A percentile compares a stretch with the other conserved stretches of the same genome.
Evolutionary conservation across 2,888 invertebrate species (phyloP).

Genomic region (Pemphredon lugubris): DNA sequence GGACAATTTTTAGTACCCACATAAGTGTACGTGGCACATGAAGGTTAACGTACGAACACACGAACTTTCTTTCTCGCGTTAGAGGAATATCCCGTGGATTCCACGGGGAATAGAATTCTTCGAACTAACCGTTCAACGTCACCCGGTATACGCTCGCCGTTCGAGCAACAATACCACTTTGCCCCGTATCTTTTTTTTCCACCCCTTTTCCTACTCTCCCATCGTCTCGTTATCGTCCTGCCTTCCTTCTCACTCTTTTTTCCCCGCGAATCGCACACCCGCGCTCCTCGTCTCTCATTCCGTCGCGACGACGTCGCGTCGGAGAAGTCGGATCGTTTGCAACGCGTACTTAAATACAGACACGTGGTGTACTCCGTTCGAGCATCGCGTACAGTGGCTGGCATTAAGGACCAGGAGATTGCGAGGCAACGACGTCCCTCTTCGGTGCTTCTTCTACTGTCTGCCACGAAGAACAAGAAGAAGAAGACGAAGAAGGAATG

Average conservation of each 20-base stretch:
- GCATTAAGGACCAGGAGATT: constrained; percentile 17
- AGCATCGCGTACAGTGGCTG: constrained; percentile 25
- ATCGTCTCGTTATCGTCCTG: constrained; percentile 15
- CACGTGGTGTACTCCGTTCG: constrained; percentile 27
- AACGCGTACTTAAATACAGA: constrained; percentile 47
- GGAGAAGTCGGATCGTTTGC: constrained; percentile 34
- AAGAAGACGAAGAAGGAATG: no score
- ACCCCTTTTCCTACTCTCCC: neutral
- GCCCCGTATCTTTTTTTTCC: constrained; percentile 6
- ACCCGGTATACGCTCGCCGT: no score
- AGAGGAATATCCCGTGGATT: no score
- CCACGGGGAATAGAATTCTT: no score
- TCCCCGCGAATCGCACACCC: neutral
- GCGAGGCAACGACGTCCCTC: neutral
- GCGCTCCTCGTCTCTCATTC: constrained; percentile 17
- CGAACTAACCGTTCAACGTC: no score
- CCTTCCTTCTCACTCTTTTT: constrained; percentile 21
- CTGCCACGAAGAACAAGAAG: no score
- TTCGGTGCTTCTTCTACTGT: neutral
- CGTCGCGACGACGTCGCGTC: constrained; percentile 32
- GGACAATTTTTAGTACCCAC: no score
- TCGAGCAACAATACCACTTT: constrained; percentile 14
- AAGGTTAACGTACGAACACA: no score
- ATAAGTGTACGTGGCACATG: no score
- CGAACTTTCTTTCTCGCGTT: no score